These are phyloP conservation scores for Cyphomyrus discorhynchus DNA, from an alignment of 2,113 vertebrate genomes.

Conservation along the genomic window DNA sequence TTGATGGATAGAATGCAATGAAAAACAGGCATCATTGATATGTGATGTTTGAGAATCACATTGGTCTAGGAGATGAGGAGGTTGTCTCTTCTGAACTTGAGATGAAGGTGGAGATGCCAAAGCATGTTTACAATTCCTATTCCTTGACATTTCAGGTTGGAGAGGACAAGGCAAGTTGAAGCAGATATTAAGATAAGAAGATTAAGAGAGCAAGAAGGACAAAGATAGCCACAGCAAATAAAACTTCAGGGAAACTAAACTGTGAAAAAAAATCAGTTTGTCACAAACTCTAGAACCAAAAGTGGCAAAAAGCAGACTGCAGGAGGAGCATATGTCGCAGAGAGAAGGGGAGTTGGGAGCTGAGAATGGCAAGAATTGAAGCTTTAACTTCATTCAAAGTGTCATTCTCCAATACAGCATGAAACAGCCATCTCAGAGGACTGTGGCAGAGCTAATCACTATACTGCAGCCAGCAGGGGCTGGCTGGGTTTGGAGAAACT, in stretches of 20 bases:
- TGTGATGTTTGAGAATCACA: neutral
- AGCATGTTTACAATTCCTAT: slow-evolving; percentile 46
- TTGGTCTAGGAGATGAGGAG: slow-evolving; percentile 3
- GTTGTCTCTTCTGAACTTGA: slow-evolving; percentile 33
- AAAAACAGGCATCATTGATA: neutral
- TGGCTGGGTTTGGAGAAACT: neutral
- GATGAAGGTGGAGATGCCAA: slow-evolving; percentile 34
- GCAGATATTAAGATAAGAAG: slow-evolving; percentile 23
- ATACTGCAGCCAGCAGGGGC: neutral
- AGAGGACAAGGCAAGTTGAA: slow-evolving; percentile 45
- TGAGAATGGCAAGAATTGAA: slow-evolving; percentile 24
- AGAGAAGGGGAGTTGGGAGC: slow-evolving; percentile 6
- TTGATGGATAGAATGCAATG: neutral
- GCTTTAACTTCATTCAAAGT: slow-evolving; percentile 38
- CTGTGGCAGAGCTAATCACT: neutral
- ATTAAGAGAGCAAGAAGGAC: neutral
- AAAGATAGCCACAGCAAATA: slow-evolving; percentile 1
- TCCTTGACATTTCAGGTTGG: slow-evolving; percentile 57
- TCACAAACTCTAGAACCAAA: neutral
- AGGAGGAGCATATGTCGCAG: too few relatives aligned
- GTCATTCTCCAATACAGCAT: slow-evolving; percentile 28
- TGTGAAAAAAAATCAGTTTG: neutral
- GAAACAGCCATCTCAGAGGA: slow-evolving; percentile 27
- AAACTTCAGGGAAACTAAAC: neutral
- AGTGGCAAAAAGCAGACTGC: neutral